Evolutionary conservation across 2,888 invertebrate species (phyloP).

Genomic region (Eutolmus rufibarbis): DNA sequence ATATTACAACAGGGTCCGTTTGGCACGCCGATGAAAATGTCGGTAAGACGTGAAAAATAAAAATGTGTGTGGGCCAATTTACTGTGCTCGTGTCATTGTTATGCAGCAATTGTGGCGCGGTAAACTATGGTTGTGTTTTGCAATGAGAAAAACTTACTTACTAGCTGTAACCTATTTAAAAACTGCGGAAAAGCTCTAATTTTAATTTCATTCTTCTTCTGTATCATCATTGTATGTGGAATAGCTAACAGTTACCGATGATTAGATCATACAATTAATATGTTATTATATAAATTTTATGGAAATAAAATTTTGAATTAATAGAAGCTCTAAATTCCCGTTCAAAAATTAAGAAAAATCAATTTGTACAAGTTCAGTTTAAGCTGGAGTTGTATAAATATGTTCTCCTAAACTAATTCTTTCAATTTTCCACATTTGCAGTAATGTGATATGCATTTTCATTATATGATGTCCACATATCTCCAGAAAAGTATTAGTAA

Average conservation of each 20-base stretch:
- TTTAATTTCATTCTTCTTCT: neutral
- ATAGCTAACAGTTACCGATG: neutral
- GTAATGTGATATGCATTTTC: too few relatives aligned
- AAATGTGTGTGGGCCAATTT: neutral
- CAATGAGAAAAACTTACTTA: neutral
- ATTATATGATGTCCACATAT: too few relatives aligned
- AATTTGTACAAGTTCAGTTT: too few relatives aligned
- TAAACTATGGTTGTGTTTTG: neutral
- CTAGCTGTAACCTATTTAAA: neutral
- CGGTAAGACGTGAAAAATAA: neutral
- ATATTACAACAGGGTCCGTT: neutral
- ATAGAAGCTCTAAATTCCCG: too few relatives aligned
- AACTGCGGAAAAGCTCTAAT: neutral
- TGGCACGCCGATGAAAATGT: neutral
- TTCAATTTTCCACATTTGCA: too few relatives aligned
- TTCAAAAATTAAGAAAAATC: too few relatives aligned
- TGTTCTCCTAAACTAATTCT: too few relatives aligned
- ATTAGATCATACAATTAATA: too few relatives aligned
- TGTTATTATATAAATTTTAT: too few relatives aligned
- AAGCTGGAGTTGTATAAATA: too few relatives aligned
- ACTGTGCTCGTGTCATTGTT: neutral
- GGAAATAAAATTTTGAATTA: too few relatives aligned
- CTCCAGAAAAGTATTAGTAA: too few relatives aligned
- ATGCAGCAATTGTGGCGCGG: neutral
- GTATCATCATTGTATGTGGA: neutral